Evolutionary conservation across 2,113 vertebrate species (phyloP), one percentile per base, ranked within the genome.

Genomic region (Pristiophorus japonicus): DNA sequence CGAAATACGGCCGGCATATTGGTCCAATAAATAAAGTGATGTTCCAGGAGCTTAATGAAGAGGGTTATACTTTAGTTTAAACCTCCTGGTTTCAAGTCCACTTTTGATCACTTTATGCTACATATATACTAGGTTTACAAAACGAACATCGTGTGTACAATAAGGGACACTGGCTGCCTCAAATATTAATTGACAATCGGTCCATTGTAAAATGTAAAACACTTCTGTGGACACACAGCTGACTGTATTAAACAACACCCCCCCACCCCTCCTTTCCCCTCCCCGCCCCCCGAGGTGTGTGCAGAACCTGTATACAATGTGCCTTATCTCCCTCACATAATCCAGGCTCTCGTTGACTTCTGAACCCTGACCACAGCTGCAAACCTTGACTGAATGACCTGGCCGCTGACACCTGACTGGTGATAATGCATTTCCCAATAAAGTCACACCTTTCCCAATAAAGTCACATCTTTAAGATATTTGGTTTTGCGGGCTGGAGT

Each of bases 311-410:
- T 67, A 30, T 47, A 70, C 38, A 67, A 47, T 70, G 92, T 94
- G 92, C 92, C 92, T 94, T 94, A 94, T 94, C 92, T 67, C 65
- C 27, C 66, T 30, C 65, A 51, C 92, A 14, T 70, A 67, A 94
- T 94, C 92, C 92, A 67, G 92, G 20, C 92, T 47, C 22, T 94
- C 22, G 2, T 16, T 94, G 65, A 94, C 65, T 65, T 70, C 65
- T 70, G 65, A 94, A 67, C 65, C 38, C 38, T 70, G 45, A 70
- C 65, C 38, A 47, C 65, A 47, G 11, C 24, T 24, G 20, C 24
- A 66, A 94, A 94, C 92, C 92, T 94, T 94, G 92, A 94, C 92
- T 94, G 92, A 38, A 45, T 70, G 92, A 94, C 92, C 92, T 47
- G 38, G 38, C n/a, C 8, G 20, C 67, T 67, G 22, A 30, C 92